Evolutionary conservation across 2,113 vertebrate genomes (phyloP).

Genomic region (Theropithecus gelada): DNA sequence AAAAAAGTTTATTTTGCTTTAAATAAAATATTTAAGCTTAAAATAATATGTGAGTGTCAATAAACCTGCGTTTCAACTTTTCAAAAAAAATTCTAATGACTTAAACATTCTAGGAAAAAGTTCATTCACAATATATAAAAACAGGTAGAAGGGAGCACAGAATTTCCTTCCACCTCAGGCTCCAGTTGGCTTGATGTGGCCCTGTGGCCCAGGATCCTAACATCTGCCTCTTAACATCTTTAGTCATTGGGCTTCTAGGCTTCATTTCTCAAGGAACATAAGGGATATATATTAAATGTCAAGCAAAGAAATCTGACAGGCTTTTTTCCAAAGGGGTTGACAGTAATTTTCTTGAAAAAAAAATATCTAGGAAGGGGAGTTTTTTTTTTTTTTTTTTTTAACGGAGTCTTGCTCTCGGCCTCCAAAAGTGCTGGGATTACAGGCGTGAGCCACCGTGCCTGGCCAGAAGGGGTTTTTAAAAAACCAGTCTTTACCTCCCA

Average conservation of each 20-base stretch:
- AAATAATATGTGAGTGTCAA: neutral
- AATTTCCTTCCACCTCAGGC: neutral
- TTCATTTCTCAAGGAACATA: neutral
- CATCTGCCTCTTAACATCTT: too few species aligned
- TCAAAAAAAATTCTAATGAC: neutral
- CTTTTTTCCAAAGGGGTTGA: neutral
- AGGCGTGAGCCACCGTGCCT: too few species aligned
- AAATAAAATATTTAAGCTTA: neutral
- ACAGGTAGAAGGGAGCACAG: neutral
- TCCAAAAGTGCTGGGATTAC: too few species aligned
- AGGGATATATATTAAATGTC: neutral
- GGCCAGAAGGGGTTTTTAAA: neutral
- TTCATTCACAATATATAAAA: neutral
- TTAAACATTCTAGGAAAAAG: neutral
- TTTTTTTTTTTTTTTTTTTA: too few species aligned
- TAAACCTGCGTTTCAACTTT: neutral
- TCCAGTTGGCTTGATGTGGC: rapidly evolving
- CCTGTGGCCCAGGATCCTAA: too few species aligned
- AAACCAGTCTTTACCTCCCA: neutral
- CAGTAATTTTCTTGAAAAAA: neutral
- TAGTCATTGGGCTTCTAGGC: neutral
- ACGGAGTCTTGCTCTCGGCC: too few species aligned
- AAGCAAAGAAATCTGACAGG: neutral
- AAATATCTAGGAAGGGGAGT: neutral
- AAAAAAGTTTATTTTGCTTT: neutral